Percentiles rank a stretch among this genome's conserved stretches.
Evolutionary conservation across 2,797 vertebrate genomes (phyloP).

Genomic region (Odontamblyopus lacepedii): DNA sequence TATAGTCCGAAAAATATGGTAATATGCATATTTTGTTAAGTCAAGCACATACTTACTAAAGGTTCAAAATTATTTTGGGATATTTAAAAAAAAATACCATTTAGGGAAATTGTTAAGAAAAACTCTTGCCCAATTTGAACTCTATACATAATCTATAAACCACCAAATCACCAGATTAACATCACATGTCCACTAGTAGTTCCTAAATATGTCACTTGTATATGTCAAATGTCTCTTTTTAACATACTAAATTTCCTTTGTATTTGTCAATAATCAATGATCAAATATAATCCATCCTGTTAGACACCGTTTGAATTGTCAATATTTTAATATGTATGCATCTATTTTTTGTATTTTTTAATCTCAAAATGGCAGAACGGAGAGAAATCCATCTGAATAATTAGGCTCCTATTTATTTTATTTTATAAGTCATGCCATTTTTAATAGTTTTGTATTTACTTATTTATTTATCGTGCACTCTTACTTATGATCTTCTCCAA

Average conservation of each 20-base stretch:
- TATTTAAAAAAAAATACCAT: too few species aligned
- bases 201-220: slow-evolving; percentile 13
- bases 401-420: slow-evolving; percentile 28
- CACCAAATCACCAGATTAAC: too few species aligned
- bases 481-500: background rate
- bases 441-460: background rate
- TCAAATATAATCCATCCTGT: slow-evolving; percentile 46
- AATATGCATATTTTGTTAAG: too few species aligned
- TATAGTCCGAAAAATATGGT: too few species aligned
- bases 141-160: background rate
- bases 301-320: slow-evolving; percentile 37
- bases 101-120: too few species aligned
- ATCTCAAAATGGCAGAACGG: slow-evolving; percentile 62
- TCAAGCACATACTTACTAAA: too few species aligned
- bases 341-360: slow-evolving; percentile 48
- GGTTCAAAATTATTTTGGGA: too few species aligned
- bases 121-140: too few species aligned
- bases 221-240: slow-evolving; percentile 29
- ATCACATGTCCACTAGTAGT: too few species aligned
- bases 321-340: slow-evolving; percentile 74
- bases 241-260: slow-evolving; percentile 38
- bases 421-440: slow-evolving; percentile 14
- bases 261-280: slow-evolving; percentile 47
- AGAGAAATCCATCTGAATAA: slow-evolving; percentile 26
- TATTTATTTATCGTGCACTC: background rate